Percentiles rank a stretch among this genome's conserved stretches.
Evolutionary conservation across 2,888 invertebrate species (phyloP).

Genomic region (Anodontia alba): DNA sequence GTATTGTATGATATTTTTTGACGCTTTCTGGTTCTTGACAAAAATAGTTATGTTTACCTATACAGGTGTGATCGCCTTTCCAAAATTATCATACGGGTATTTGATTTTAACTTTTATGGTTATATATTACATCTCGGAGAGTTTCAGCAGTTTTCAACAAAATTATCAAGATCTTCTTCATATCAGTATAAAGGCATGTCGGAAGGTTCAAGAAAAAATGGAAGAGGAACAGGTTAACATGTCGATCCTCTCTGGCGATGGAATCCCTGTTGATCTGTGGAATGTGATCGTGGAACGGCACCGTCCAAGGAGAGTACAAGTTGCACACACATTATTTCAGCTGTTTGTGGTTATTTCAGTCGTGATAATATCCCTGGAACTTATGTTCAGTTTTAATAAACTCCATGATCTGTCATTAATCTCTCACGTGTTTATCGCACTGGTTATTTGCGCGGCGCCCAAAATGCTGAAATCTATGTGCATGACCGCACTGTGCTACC

Average conservation of each 20-base stretch:
- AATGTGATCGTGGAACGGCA: slow-evolving; percentile 26
- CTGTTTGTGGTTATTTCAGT: slow-evolving; percentile 23
- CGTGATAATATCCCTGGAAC: slow-evolving; percentile 31
- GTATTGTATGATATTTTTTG: slow-evolving; percentile 49
- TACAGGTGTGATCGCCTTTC: slow-evolving; percentile 47
- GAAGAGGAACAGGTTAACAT: neutral
- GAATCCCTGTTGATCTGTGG: slow-evolving; percentile 33
- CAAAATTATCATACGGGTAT: slow-evolving; percentile 45
- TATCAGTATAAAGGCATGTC: slow-evolving; percentile 31
- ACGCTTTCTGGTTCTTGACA: slow-evolving; percentile 49
- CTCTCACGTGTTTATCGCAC: slow-evolving; percentile 46
- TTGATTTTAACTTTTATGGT: slow-evolving; percentile 44
- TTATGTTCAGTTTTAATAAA: slow-evolving; percentile 44
- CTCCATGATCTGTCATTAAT: slow-evolving; percentile 47
- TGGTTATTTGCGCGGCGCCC: slow-evolving; percentile 44
- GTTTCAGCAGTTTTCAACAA: slow-evolving; percentile 23
- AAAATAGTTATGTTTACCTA: slow-evolving; percentile 49
- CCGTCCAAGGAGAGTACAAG: slow-evolving; percentile 35
- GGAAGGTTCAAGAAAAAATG: slow-evolving; percentile 2
- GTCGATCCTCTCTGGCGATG: slow-evolving; percentile 15
- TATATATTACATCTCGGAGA: slow-evolving; percentile 46
- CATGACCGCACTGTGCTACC: neutral
- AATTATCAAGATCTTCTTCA: slow-evolving; percentile 36
- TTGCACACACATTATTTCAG: slow-evolving; percentile 34
- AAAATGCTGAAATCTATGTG: slow-evolving; percentile 34